A percentile compares a stretch with the other conserved stretches of the same genome.
Conservation (phyloP, 2,113 vertebrate species). For the Chinchilla lanigera region DNA sequence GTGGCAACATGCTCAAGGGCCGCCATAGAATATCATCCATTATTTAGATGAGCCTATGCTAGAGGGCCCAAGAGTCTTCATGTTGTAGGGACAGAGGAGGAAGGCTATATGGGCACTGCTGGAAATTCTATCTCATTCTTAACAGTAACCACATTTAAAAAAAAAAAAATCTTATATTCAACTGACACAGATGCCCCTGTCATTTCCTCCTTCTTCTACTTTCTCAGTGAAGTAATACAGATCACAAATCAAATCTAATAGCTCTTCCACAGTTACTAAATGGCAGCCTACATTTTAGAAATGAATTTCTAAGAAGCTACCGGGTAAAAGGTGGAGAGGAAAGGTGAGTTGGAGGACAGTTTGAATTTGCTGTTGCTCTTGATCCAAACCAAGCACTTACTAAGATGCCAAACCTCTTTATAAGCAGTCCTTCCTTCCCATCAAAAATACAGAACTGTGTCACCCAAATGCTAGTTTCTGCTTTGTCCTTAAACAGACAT, state of each 20-base stretch:
- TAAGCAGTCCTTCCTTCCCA: not conserved
- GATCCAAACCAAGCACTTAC: not conserved
- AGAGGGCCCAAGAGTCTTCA: not conserved
- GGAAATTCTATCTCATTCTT: conserved; percentile 35
- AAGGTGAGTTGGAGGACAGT: not conserved
- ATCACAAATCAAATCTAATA: conserved; percentile 7
- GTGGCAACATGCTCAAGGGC: not conserved
- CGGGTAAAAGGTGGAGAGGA: not conserved
- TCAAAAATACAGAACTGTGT: not conserved
- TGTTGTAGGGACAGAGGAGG: not conserved
- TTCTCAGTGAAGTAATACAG: not conserved
- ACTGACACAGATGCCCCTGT: not conserved
- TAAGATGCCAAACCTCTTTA: not conserved
- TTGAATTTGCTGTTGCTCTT: not conserved
- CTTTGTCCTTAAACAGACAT: not conserved
- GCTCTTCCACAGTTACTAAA: not conserved
- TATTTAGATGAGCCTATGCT: not conserved
- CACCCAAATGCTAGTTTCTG: not conserved
- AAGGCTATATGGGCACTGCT: not conserved
- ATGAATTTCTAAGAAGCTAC: not conserved
- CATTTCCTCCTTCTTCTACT: conserved; percentile 24
- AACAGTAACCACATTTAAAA: not conserved
- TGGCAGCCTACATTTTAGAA: conserved; percentile 29
- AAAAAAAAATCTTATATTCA: not conserved
- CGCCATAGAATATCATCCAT: not conserved